These are phyloP conservation scores for Microtus ochrogaster DNA, from an alignment of 2,113 vertebrate genomes.

Conservation along the genomic window DNA sequence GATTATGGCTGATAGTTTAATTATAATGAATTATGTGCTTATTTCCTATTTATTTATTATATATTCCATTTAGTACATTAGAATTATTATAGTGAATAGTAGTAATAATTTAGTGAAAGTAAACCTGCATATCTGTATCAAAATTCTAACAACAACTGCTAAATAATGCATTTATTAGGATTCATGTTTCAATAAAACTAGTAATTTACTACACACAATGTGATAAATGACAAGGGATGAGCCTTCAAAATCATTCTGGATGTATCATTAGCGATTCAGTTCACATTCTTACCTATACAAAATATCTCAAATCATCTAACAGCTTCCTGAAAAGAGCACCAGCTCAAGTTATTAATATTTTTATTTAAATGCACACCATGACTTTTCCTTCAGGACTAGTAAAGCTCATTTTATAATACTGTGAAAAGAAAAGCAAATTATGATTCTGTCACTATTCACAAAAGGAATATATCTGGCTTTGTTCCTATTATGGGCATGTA, in stretches of 20 bases:
- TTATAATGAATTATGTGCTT: neutral
- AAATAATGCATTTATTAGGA: slow-evolving; percentile 76
- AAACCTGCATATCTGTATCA: slow-evolving; percentile 57
- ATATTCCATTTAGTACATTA: slow-evolving; percentile 31
- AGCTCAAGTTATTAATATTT: slow-evolving; percentile 83
- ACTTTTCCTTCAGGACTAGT: slow-evolving; percentile 75
- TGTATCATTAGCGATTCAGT: slow-evolving; percentile 74
- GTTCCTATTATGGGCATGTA: neutral
- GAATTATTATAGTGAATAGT: slow-evolving; percentile 46
- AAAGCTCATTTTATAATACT: slow-evolving; percentile 68
- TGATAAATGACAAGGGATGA: slow-evolving; percentile 79
- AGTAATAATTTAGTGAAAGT: slow-evolving; percentile 33
- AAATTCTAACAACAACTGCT: slow-evolving; percentile 67
- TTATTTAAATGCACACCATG: slow-evolving; percentile 84
- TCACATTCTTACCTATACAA: slow-evolving; percentile 76
- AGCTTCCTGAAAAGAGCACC: slow-evolving; percentile 72
- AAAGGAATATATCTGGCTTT: slow-evolving; percentile 38
- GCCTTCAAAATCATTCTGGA: slow-evolving; percentile 64
- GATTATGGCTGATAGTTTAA: slow-evolving; percentile 10
- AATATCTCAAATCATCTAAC: slow-evolving; percentile 75
- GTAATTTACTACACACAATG: slow-evolving; percentile 75
- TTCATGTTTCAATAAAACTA: slow-evolving; percentile 70
- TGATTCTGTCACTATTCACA: slow-evolving; percentile 69
- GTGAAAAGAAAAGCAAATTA: slow-evolving; percentile 72
- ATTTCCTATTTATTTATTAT: neutral